Conservation (phyloP, 2,113 vertebrate species). For the Tragelaphus strepsiceros region DNA sequence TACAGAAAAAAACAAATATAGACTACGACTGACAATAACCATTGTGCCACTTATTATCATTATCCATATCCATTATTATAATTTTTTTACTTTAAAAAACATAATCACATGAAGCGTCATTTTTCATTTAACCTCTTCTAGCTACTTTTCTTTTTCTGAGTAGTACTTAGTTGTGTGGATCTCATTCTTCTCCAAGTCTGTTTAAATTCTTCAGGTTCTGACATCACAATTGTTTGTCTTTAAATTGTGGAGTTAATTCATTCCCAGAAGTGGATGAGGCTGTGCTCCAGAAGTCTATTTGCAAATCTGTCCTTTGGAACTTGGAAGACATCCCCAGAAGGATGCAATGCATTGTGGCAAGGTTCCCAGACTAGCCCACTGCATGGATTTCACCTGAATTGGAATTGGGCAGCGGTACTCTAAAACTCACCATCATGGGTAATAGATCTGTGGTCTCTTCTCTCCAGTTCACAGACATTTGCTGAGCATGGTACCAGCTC, state of each 20-base stretch:
- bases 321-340: slow-evolving; percentile 37
- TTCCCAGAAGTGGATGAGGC: slow-evolving; percentile 57
- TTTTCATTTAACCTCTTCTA: background rate
- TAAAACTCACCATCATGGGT: background rate
- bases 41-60: background rate
- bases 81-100: slow-evolving; percentile 2
- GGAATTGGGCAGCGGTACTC: background rate
- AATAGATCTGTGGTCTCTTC: background rate
- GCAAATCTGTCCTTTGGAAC: slow-evolving; percentile 61
- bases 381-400: background rate
- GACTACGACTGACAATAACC: background rate
- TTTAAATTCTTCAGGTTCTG: background rate
- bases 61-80: background rate
- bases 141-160: background rate
- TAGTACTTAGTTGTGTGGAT: background rate
- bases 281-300: slow-evolving; percentile 54
- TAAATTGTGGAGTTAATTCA: background rate
- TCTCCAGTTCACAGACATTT: background rate
- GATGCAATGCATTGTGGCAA: background rate
- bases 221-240: background rate
- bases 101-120: background rate
- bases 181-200: background rate
- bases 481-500: background rate
- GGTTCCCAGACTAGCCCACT: slow-evolving; percentile 40
- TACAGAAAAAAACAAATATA: background rate